Base-by-base conservation (phyloP, 2,797 vertebrate genomes). In the Ptychadena robeensis region DNA sequence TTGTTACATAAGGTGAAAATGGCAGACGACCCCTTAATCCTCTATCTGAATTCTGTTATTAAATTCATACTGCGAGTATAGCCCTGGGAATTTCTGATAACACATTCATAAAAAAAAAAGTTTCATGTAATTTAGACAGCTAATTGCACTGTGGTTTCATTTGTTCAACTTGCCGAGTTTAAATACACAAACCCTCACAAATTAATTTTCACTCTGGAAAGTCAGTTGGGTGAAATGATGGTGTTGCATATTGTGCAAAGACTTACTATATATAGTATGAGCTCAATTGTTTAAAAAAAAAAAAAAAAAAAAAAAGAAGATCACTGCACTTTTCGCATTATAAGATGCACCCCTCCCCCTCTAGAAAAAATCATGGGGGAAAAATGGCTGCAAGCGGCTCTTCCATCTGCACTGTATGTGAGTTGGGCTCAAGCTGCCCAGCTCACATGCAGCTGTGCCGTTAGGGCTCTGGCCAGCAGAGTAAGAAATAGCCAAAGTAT, bases 1-100 rank as follows among this genome's bases (percentile, higher is more conserved):
- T 32, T 82, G 76, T 70, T 81, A 80, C 10, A 4, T 79, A 44
- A 70, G 30, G 81, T 63, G n/a, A 88, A 86, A 79, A 87, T 83
- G 69, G 83, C 30, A 64, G 68, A 6, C n/a, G 35, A 30, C 64
- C 59, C 34, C 65, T 15, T 31, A 68, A 53, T 73, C 30, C 11
- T 35, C 18, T 63, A 1, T 28, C 38, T 68, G 34, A 32, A 28
- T 18, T 10, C 14, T 22, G 63, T 79, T 70, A 79, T 80, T 84
- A 80, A 67, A 59, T 74, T 74, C 72, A 69, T 28, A 37, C 30
- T n/a, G 22, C 3, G n/a, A 80, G 31, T 61, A 65, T 79, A 73
- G 64, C 70, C 57, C n/a, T 44, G 82, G 76, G 64, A 67, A 69
- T 73, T 68, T 40, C 30, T 73, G 31, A 27, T 67, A n/a, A 82